Conservation (phyloP, 1,140 invertebrate species). For the Ylistrum balloti region DNA sequence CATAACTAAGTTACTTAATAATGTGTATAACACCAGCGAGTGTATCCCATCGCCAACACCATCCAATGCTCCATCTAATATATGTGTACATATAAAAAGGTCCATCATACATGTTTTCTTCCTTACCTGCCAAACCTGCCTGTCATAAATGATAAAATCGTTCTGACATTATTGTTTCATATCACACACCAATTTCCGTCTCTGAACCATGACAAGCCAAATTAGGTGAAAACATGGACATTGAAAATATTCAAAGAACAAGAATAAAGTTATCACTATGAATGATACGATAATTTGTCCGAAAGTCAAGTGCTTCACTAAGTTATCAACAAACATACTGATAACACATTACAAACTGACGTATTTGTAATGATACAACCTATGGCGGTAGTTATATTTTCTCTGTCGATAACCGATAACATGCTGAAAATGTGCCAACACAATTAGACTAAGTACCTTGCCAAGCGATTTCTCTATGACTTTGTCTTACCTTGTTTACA, state of each 20-base stretch:
- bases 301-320: too few species aligned
- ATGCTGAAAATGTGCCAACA: background rate
- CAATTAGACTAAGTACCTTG: slow-evolving; percentile 1
- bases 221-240: too few species aligned
- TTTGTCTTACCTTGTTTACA: background rate
- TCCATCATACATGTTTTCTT: slow-evolving; percentile 5
- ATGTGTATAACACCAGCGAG: background rate
- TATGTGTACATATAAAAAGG: background rate
- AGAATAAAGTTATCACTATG: too few species aligned
- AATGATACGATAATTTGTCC: too few species aligned
- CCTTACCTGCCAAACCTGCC: background rate
- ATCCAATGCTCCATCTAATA: background rate
- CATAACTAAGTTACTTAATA: background rate
- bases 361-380: background rate
- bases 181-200: too few species aligned
- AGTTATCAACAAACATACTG: too few species aligned
- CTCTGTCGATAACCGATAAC: background rate
- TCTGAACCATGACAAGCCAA: too few species aligned
- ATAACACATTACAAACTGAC: too few species aligned
- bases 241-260: too few species aligned
- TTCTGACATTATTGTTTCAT: too few species aligned
- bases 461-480: background rate
- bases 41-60: background rate
- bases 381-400: background rate
- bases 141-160: background rate